Evolutionary conservation across 2,797 vertebrate genomes (phyloP).

Genomic region (Lophius americanus): DNA sequence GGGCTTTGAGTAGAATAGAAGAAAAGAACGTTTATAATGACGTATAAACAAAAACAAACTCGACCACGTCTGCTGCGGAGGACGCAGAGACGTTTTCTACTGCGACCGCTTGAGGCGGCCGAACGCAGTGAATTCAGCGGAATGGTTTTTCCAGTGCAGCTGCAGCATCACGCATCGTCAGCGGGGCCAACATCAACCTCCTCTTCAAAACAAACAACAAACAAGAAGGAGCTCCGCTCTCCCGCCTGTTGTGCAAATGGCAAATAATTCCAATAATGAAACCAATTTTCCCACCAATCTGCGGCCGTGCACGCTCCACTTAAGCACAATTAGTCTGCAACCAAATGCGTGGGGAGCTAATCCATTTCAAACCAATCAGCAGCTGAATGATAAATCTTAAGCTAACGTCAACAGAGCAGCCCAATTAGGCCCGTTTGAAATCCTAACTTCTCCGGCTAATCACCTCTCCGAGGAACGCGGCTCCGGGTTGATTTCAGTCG

Average conservation of each 20-base stretch:
- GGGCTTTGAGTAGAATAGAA: no score
- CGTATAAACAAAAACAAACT: no score
- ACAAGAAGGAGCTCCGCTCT: not conserved
- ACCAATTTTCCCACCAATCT: conserved; percentile 59
- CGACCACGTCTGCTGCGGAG: no score
- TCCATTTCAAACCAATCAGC: conserved; percentile 59
- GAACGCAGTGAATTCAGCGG: no score
- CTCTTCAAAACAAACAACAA: no score
- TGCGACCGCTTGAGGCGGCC: no score
- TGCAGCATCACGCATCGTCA: no score
- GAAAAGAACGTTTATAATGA: no score
- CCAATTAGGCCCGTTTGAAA: conserved; percentile 82
- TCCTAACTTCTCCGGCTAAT: conserved; percentile 82
- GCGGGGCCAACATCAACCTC: no score
- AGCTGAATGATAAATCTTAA: conserved; percentile 80
- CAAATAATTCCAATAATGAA: conserved; percentile 65
- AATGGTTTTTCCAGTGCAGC: no score
- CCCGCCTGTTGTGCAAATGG: conserved; percentile 50
- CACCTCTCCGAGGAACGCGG: conserved; percentile 83
- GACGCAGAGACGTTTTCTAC: no score
- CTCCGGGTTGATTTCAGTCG: conserved; percentile 80
- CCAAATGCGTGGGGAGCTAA: conserved; percentile 61
- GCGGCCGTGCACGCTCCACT: conserved; percentile 55
- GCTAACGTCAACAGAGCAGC: conserved; percentile 77
- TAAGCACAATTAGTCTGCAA: conserved; percentile 59